Base-by-base conservation (phyloP, 2,888 invertebrate genomes). In the Drosophila paranaensis region DNA sequence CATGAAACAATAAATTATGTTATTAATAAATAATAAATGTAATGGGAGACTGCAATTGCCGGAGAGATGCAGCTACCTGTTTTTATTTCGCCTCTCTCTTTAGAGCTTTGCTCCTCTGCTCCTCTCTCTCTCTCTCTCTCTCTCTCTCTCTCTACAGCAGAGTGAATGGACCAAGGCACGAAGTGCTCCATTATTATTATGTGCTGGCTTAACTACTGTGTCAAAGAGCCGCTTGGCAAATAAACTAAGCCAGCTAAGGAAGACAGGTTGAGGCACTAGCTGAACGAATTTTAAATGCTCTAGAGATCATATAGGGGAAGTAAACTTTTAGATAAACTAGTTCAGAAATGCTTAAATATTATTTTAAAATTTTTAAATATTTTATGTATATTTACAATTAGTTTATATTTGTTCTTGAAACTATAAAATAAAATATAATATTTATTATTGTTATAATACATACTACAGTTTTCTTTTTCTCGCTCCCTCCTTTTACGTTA, bases 11-110 rank as follows among this genome's bases (percentile, higher is more conserved):
- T 91, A 91, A 91, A 91, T 91, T 91, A 92, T 89, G 91, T 90
- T 91, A 92, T 91, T 91, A 91, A 91, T 91, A 91, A 91, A 91
- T 91, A 91, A 91, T 91, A 91, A 90, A 91, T 88, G 91, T 88
- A 91, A 91, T 91, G 88, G 90, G 87, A 89, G 80, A 86, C 85
- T 74, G 79, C 87, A 74, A 88, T 72, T 89, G 87, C 76, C 55
- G 70, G 57, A 70, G 66, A 66, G 69, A 66, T 73, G 77, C 68
- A 63, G 85, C 89, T 88, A 88, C 90, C 90, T 84, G 90, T 84
- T 88, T 84, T 88, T 70, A 25, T 40, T 35, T 50, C 14, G 10
- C n/a, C 50, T 16, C 50, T 50, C 50, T 16, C 33, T n/a, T n/a
- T 6, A 6, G 6, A 27, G 27, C 3, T 11, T 30, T 30, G 27